Base-by-base conservation (phyloP, 2,888 invertebrate species). In the Apoda limacodes region DNA sequence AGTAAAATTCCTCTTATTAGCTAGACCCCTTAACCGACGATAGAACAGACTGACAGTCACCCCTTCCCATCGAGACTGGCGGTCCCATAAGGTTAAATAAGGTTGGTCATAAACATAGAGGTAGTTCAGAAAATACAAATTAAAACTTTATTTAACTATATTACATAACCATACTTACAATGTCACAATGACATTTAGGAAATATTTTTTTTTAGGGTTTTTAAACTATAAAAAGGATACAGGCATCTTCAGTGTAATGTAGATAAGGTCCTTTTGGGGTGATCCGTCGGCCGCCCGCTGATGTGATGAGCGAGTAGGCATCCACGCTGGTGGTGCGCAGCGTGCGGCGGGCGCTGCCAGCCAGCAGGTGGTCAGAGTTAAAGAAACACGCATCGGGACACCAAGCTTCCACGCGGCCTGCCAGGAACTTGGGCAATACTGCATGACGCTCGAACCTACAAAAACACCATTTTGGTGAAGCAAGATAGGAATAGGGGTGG, bases 371-470 rank as follows among this genome's bases (percentile, higher is more conserved):
- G 68, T 98, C 98, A 9, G 93, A 85, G 80, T 98, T 98, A 78
- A 92, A 98, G 83, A 95, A 89, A 30, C 96, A 95, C 56, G 92
- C 91, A 23, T 87, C 85, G 5, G 87, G 60, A 14, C 89, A 87
- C 78, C 95, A 98, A 51, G 98, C 98, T 51, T 94, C 93, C 1
- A 95, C 88, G 42, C 93, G 90, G 46, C 88, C 87, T 24, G 92
- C 88, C 34, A 98, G 82, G 37, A 98, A 83, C 68, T 98, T 96
- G 0, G 98, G 98, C 50, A 98, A 90, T 3, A 98, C 90, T 25
- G 96, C 90, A 67, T 98, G 98, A 14, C 95, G 85, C 66, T 98
- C 97, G 60, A 94, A 95, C 55, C 94, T 92, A 17, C n/a, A n/a
- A n/a, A n/a, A n/a, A n/a, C n/a, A n/a, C n/a, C n/a, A n/a, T n/a